phyloP scores from a whole-genome alignment of 2,888 invertebrate species.

The Cotesia congregata region DNA sequence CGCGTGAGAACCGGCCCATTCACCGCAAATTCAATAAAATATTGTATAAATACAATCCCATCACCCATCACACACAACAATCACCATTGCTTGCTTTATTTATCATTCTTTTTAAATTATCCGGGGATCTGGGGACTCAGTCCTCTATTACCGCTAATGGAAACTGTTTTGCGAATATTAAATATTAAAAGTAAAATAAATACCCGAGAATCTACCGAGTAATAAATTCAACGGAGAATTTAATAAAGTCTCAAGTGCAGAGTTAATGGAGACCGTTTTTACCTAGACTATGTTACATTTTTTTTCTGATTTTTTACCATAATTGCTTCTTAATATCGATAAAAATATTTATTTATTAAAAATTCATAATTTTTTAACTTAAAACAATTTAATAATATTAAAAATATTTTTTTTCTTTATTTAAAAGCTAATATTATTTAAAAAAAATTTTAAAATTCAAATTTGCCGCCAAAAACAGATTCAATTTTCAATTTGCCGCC shows the following conservation, averaged over 20 bases:
- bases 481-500: too few species aligned
- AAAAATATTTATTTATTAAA: too few species aligned
- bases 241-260: slow-evolving; percentile 57
- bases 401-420: too few species aligned
- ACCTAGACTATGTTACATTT: neutral
- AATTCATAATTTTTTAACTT: too few species aligned
- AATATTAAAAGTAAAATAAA: slow-evolving; percentile 13
- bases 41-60: slow-evolving; percentile 16
- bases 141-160: neutral
- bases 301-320: slow-evolving; percentile 7
- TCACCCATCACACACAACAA: neutral
- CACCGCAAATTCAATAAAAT: slow-evolving; percentile 14
- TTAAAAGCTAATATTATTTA: too few species aligned
- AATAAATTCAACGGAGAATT: slow-evolving; percentile 61
- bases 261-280: slow-evolving; percentile 38
- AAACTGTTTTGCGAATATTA: neutral
- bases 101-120: neutral
- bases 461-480: too few species aligned
- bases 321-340: slow-evolving; percentile 8
- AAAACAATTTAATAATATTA: too few species aligned
- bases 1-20: slow-evolving; percentile 5
- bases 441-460: too few species aligned
- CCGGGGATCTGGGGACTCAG: neutral
- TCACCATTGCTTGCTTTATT: neutral
- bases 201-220: slow-evolving; percentile 39